Evolutionary conservation across 2,888 invertebrate genomes (phyloP).

Genomic region (Acanthosoma haemorrhoidale): DNA sequence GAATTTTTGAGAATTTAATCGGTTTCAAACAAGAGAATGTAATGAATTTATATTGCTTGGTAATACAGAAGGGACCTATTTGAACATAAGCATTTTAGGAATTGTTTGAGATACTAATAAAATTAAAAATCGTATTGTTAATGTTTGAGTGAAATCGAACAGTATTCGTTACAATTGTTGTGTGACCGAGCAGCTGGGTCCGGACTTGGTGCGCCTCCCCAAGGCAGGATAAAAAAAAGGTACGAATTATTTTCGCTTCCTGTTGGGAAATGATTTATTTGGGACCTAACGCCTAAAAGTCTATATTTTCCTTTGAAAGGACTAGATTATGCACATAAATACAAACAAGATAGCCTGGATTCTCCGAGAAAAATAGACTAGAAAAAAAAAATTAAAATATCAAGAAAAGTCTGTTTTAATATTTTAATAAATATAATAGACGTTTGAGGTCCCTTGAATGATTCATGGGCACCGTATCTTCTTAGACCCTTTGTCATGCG

Average conservation of each 20-base stretch:
- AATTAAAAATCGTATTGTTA: too few relatives aligned
- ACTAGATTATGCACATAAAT: conserved; percentile 7
- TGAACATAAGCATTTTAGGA: too few relatives aligned
- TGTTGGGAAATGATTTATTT: background rate
- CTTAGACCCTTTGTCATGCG: background rate
- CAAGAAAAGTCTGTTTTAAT: background rate
- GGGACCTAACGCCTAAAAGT: background rate
- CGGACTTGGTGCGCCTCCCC: background rate
- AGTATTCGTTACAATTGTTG: too few relatives aligned
- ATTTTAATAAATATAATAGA: conserved; percentile 1
- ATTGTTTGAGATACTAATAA: too few relatives aligned
- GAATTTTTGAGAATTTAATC: too few relatives aligned
- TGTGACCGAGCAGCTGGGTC: background rate
- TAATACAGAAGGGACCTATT: too few relatives aligned
- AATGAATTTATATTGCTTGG: too few relatives aligned
- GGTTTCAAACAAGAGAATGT: too few relatives aligned
- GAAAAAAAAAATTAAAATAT: background rate
- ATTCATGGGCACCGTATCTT: background rate
- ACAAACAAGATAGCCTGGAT: too few relatives aligned
- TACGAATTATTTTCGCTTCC: background rate
- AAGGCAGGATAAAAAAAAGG: background rate
- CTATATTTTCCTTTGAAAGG: background rate
- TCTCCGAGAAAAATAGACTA: too few relatives aligned
- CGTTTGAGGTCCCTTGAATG: background rate
- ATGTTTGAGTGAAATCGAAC: too few relatives aligned